phyloP scores from a whole-genome alignment of 2,113 vertebrate species.

The Mirza zaza region DNA sequence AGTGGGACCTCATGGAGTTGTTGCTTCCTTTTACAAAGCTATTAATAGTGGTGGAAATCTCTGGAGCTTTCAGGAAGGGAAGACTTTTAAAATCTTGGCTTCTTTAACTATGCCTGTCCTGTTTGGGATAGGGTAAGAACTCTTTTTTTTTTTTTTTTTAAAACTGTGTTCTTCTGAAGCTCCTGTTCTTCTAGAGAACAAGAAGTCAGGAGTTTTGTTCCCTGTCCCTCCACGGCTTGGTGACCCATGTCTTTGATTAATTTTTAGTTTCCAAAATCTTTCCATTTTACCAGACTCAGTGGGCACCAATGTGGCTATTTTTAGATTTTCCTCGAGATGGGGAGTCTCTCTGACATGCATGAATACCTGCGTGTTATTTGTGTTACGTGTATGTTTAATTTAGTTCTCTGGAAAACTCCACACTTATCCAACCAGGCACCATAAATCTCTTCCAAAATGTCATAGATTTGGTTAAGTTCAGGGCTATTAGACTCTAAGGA shows the following conservation, averaged over 20 bases:
- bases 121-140: neutral
- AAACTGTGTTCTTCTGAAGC: neutral
- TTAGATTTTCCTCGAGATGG: constrained; percentile 78
- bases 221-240: neutral
- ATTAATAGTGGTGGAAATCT: neutral
- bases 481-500: constrained; percentile 64
- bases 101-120: neutral
- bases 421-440: constrained; percentile 66
- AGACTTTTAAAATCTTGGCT: neutral
- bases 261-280: constrained; percentile 11
- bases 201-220: neutral
- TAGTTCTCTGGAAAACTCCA: constrained; percentile 79
- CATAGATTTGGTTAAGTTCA: constrained; percentile 74
- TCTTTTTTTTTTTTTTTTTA: neutral
- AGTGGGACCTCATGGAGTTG: neutral
- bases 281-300: constrained; percentile 60
- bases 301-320: constrained; percentile 60
- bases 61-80: neutral
- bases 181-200: neutral
- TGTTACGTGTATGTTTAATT: constrained; percentile 71
- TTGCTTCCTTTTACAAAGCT: neutral
- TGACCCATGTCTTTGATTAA: neutral
- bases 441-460: constrained; percentile 78
- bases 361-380: constrained; percentile 73
- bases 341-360: constrained; percentile 68